phyloP scores from a whole-genome alignment of 2,888 invertebrate genomes.

The Quadriops clusia region DNA sequence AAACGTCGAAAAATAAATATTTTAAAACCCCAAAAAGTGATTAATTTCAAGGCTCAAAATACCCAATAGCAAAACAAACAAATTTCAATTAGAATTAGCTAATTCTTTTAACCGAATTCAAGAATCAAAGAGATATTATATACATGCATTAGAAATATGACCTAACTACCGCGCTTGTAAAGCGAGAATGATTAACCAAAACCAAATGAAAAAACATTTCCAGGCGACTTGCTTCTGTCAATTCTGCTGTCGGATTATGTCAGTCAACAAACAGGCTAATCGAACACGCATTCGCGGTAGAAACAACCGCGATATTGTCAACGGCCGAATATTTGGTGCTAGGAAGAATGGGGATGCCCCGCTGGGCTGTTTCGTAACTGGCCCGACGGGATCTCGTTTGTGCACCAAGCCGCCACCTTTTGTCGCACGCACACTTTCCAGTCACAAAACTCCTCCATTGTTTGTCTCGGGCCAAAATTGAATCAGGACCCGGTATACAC shows the following conservation, averaged over 20 bases:
- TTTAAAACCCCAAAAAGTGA: too few species aligned
- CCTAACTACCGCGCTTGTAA: too few species aligned
- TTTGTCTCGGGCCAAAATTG: slow-evolving; percentile 24
- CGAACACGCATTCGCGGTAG: slow-evolving; percentile 19
- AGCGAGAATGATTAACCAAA: too few species aligned
- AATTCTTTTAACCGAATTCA: too few species aligned
- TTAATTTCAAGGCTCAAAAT: too few species aligned
- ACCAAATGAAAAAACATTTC: too few species aligned
- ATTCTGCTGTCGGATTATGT: slow-evolving; percentile 24
- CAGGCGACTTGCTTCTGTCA: slow-evolving; percentile 26
- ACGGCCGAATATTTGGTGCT: slow-evolving; percentile 22
- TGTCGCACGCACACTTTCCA: slow-evolving; percentile 15
- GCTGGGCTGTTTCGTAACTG: slow-evolving; percentile 21
- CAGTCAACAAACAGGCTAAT: slow-evolving; percentile 22
- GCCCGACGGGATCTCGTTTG: slow-evolving; percentile 22
- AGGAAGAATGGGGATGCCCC: slow-evolving; percentile 20
- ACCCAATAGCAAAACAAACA: too few species aligned
- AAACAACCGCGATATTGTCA: slow-evolving; percentile 25
- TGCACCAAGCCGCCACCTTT: slow-evolving; percentile 20
- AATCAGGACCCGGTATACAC: slow-evolving; percentile 29
- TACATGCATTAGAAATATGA: too few species aligned
- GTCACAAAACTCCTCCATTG: slow-evolving; percentile 25
- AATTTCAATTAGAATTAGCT: too few species aligned
- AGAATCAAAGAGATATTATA: too few species aligned
- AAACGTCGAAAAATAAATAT: too few species aligned